These are phyloP conservation scores for Trichogramma evanescens DNA, from an alignment of 2,888 invertebrate genomes.

Conservation along the genomic window DNA sequence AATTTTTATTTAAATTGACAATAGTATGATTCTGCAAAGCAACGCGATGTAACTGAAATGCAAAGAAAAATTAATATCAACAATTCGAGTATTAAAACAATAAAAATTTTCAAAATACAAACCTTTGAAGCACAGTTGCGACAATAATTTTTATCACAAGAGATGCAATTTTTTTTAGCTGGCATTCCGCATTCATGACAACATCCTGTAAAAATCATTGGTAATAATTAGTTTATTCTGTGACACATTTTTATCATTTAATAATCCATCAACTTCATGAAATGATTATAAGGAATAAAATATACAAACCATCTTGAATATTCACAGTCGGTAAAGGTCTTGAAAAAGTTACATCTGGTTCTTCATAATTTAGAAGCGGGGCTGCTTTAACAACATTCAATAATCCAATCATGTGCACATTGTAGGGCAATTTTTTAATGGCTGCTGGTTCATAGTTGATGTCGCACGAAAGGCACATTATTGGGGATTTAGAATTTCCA, in stretches of 20 bases:
- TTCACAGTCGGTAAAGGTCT: constrained; percentile 1
- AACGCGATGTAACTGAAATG: constrained; percentile 41
- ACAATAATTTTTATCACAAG: constrained; percentile 33
- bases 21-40: constrained; percentile 38
- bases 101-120: constrained; percentile 3
- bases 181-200: constrained; percentile 35
- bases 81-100: neutral
- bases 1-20: constrained; percentile 13
- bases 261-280: neutral
- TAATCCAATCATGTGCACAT: constrained; percentile 42
- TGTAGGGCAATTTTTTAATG: constrained; percentile 36
- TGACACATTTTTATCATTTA: neutral
- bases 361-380: constrained; percentile 17
- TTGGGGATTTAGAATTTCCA: constrained; percentile 42
- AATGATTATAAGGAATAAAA: neutral
- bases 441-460: neutral
- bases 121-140: constrained; percentile 39
- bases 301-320: neutral
- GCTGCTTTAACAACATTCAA: constrained; percentile 20
- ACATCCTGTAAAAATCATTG: constrained; percentile 21
- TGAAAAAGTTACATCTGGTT: constrained; percentile 27
- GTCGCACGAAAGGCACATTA: neutral
- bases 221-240: neutral
- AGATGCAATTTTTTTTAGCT: constrained; percentile 31
- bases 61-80: neutral